Percentiles rank a stretch among this genome's conserved stretches.
Evolutionary conservation across 2,797 vertebrate genomes (phyloP).

Genomic region (Eulemur albifrons): DNA sequence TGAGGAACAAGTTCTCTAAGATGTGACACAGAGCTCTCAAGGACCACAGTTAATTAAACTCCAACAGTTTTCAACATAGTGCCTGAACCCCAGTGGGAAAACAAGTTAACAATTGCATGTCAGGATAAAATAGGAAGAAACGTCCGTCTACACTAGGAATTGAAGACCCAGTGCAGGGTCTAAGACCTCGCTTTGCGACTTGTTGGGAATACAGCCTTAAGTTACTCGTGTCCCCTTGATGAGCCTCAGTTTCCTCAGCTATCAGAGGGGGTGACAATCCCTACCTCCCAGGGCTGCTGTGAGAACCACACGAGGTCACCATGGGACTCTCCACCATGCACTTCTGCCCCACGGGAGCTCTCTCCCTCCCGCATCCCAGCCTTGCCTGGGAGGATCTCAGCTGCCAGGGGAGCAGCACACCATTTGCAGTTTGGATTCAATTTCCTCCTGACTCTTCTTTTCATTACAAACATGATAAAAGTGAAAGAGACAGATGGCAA

Average conservation of each 20-base stretch:
- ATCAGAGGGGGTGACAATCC: not conserved
- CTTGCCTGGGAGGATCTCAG: not conserved
- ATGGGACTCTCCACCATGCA: not conserved
- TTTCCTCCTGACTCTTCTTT: slow-evolving; percentile 48
- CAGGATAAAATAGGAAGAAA: not conserved
- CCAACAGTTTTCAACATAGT: not conserved
- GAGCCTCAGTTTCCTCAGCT: not conserved
- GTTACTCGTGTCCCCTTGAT: not conserved
- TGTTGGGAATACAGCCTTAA: not conserved
- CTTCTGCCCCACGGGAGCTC: not conserved
- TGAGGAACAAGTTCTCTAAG: not conserved
- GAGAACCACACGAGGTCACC: accelerated
- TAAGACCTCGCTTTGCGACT: not conserved
- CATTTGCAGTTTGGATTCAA: slow-evolving; percentile 29
- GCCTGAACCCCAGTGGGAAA: not conserved
- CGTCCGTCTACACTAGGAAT: not conserved
- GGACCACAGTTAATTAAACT: not conserved
- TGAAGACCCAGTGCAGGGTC: not conserved
- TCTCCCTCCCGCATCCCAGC: not conserved
- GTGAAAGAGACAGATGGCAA: slow-evolving; percentile 61
- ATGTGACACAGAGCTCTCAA: not conserved
- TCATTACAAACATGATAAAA: slow-evolving; percentile 65
- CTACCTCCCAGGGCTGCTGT: accelerated
- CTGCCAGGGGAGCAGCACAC: not conserved
- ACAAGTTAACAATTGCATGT: not conserved